These are phyloP conservation scores for Campylomormyrus numenius DNA, from an alignment of 2,113 vertebrate species.

Conservation along the genomic window DNA sequence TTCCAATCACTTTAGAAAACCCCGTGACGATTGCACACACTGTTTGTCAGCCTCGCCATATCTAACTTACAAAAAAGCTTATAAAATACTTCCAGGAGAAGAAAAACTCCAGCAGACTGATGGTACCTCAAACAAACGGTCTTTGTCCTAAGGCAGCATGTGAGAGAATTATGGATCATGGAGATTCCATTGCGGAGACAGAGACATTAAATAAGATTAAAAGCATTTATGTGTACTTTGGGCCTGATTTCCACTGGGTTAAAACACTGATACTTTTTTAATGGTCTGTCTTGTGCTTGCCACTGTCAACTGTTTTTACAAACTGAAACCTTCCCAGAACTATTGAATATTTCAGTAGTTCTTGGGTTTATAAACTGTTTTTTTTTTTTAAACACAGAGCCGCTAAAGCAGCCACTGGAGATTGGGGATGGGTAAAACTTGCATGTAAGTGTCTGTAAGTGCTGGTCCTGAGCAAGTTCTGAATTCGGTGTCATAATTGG, in stretches of 20 bases:
- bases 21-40: not conserved
- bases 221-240: not conserved
- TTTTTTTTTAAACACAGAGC: not conserved
- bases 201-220: not conserved
- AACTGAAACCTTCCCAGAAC: not conserved
- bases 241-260: not conserved
- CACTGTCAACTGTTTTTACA: not conserved
- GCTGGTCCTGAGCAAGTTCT: not conserved
- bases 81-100: not conserved
- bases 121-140: not conserved
- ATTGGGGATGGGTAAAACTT: not conserved
- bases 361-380: not conserved
- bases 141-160: constrained; percentile 13
- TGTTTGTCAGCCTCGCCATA: not conserved
- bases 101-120: not conserved
- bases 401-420: not conserved
- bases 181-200: constrained; percentile 26
- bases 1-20: not conserved
- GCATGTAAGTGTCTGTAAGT: not conserved
- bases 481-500: not conserved
- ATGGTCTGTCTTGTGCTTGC: not conserved
- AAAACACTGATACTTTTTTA: not conserved
- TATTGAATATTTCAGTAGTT: not conserved
- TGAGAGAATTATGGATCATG: not conserved
- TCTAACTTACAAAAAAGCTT: not conserved